Evolutionary conservation across 2,113 vertebrate species (phyloP), one percentile per base, ranked within the genome.

Genomic region (Stictonetta naevosa): DNA sequence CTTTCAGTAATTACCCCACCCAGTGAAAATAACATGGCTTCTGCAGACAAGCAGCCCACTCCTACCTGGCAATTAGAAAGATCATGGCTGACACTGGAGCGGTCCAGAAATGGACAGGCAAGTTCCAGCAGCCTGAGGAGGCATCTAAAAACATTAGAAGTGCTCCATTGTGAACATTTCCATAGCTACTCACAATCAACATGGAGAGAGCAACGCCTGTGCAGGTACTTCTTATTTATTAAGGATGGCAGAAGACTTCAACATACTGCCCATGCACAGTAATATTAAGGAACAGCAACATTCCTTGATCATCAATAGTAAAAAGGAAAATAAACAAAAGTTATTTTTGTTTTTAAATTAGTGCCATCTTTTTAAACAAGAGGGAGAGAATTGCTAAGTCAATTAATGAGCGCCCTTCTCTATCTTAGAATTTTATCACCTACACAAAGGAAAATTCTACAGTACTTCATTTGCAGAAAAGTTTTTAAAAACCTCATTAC

Each of bases 1-100:
- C 98, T 99, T 99, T 99, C 99, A 99, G 98, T 98, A 99, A 98
- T 98, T 98, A 98, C 98, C 98, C 98, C 98, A 98, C 98, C 98
- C 98, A 98, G 98, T 98, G 98, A 98, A 98, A 98, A 98, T 98
- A 98, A 98, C 98, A 98, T 98, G 98, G 98, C 98, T 98, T 97
- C 98, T 98, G 97, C 98, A 98, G 96, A 96, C 96, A 97, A 97
- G 96, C 84, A 76, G 83, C 96, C 88, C 92, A 86, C 96, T 64
- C 18, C n/a, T 98, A 98, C 98, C 97, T 98, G 98, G 97, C 98
- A 97, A 97, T 97, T 96, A 97, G 89, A 94, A 93, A 87, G 96
- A 97, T 87, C 97, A 97, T 92, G 98, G 97, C 97, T 97, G 97
- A 92, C 95, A 88, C 29, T 86, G 95, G 88, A 95, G 91, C 34